These are phyloP conservation scores for Papilio demoleus DNA, from an alignment of 2,888 invertebrate genomes.

Conservation along the genomic window DNA sequence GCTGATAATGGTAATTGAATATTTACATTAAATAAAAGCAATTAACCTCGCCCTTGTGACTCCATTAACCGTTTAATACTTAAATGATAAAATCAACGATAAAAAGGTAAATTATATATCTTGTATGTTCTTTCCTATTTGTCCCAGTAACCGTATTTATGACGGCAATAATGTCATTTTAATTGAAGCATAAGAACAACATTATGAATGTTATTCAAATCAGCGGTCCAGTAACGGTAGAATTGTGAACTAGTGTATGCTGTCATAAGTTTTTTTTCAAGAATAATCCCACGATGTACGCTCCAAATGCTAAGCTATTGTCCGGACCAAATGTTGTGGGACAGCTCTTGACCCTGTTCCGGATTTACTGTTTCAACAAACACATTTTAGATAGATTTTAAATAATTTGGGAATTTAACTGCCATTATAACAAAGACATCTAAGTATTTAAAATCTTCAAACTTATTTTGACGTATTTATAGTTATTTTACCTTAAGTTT, in stretches of 20 bases:
- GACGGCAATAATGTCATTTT: conserved; percentile 26
- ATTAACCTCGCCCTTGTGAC: conserved; percentile 11
- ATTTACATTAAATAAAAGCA: not conserved
- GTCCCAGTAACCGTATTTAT: conserved; percentile 26
- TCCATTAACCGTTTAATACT: not conserved
- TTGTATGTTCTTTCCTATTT: conserved; percentile 7
- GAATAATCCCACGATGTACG: conserved; percentile 71
- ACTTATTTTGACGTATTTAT: no score
- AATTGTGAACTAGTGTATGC: conserved; percentile 45
- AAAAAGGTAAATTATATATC: conserved; percentile 8
- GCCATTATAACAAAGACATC: conserved; percentile 31
- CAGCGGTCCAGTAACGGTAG: conserved; percentile 32
- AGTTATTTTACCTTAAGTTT: not conserved
- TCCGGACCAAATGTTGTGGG: conserved; percentile 68
- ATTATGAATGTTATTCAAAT: conserved; percentile 27
- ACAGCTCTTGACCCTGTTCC: conserved; percentile 79
- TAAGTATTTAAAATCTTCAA: conserved; percentile 16
- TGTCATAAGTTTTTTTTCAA: conserved; percentile 66
- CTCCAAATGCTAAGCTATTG: conserved; percentile 69
- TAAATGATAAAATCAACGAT: conserved; percentile 8
- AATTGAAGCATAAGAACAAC: conserved; percentile 25
- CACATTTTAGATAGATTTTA: conserved; percentile 48
- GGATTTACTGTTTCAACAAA: conserved; percentile 55
- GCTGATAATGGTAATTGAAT: not conserved
- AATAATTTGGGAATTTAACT: conserved; percentile 46